A percentile compares a stretch with the other conserved stretches of the same genome.
These are phyloP conservation scores for Morpho helenor DNA, from an alignment of 2,888 invertebrate genomes.

Conservation along the genomic window DNA sequence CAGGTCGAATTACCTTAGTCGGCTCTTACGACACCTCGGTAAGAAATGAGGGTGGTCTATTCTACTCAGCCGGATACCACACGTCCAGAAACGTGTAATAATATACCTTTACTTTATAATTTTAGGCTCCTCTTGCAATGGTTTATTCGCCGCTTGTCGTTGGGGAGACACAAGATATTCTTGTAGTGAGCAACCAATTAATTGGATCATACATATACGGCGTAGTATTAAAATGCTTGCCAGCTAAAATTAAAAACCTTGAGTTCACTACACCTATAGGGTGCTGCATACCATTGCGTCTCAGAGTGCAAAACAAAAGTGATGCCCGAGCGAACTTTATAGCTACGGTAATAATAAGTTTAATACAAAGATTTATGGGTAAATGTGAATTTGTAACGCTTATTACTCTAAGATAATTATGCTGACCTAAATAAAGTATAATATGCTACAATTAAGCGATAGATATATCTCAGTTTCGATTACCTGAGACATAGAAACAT, in stretches of 20 bases:
- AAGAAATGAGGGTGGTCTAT: no score
- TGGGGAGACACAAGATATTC: conserved; percentile 47
- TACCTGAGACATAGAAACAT: no score
- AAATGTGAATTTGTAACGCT: no score
- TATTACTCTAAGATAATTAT: no score
- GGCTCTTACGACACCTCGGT: no score
- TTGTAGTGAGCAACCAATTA: conserved; percentile 52
- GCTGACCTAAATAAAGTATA: no score
- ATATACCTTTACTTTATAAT: conserved; percentile 8
- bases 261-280: conserved; percentile 54
- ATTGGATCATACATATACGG: conserved; percentile 57
- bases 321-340: conserved; percentile 47
- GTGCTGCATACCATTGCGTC: conserved; percentile 47
- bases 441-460: no score
- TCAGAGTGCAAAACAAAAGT: conserved; percentile 59
- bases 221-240: conserved; percentile 54
- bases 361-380: no score
- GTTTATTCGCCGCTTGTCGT: conserved; percentile 63
- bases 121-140: conserved; percentile 49
- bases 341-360: conserved; percentile 38
- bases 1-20: no score
- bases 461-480: no score
- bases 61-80: no score
- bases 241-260: conserved; percentile 59
- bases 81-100: no score